These are phyloP conservation scores for Toxotes lorentzi DNA, from an alignment of 2,797 vertebrate genomes.

Conservation along the genomic window DNA sequence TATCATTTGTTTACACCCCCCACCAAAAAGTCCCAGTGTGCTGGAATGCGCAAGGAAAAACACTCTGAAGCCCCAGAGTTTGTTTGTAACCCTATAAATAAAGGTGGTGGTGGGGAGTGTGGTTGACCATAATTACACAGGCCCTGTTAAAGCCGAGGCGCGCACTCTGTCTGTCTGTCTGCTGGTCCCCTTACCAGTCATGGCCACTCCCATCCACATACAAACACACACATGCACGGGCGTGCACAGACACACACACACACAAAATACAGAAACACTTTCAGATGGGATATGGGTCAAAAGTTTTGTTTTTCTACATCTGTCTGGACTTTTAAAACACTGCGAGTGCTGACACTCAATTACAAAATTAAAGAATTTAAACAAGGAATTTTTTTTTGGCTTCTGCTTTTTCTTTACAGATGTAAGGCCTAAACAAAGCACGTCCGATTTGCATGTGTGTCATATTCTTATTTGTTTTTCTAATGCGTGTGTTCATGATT, in stretches of 20 bases:
- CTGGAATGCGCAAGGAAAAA: conserved; percentile 81
- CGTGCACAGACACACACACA: conserved; percentile 19
- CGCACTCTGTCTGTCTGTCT: conserved; percentile 82
- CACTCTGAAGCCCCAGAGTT: conserved; percentile 73
- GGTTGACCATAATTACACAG: conserved; percentile 88
- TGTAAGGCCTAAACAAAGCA: not conserved
- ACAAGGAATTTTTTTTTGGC: conserved; percentile 36
- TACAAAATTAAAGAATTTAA: conserved; percentile 70
- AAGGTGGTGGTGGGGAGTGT: conserved; percentile 81
- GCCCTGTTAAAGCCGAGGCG: conserved; percentile 81
- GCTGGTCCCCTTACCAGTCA: conserved; percentile 63
- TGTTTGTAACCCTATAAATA: conserved; percentile 87
- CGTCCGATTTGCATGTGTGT: not conserved
- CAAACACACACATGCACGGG: conserved; percentile 46
- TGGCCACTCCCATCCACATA: conserved; percentile 69
- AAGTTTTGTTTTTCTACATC: conserved; percentile 77
- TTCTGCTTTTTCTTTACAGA: conserved; percentile 4
- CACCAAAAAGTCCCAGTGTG: conserved; percentile 73
- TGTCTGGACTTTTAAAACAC: conserved; percentile 76
- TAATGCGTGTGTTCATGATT: not conserved
- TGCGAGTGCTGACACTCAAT: conserved; percentile 63
- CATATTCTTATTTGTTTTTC: conserved; percentile 24
- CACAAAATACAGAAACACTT: conserved; percentile 44
- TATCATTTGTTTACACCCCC: conserved; percentile 80
- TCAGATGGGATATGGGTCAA: conserved; percentile 73